Base-by-base conservation (phyloP, 2,113 vertebrate species). In the Rhinopithecus roxellana region DNA sequence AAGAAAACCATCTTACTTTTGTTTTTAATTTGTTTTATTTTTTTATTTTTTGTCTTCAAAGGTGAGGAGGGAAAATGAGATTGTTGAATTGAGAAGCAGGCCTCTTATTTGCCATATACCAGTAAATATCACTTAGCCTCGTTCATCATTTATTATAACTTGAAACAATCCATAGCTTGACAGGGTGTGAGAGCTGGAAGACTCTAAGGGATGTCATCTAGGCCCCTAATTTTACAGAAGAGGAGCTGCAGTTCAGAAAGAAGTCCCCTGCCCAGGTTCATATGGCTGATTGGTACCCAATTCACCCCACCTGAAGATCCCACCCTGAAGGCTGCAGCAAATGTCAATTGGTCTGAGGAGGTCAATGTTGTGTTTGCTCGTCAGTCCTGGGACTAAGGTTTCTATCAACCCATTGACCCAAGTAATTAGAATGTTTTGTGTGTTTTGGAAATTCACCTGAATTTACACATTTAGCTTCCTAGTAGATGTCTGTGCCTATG, bases 31-130 rank as follows among this genome's bases (percentile, higher is more conserved):
- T 94, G 61, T 32, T 64, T 64, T 32, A 64, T 94, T 22, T 77
- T 77, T 10, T 85, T 45, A 18, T 52, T 59, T 72, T 64, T 92
- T 95, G 23, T 78, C 75, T 93, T 96, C 75, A 93, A 83, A 95
- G 14, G 30, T 22, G 35, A 67, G 59, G 18, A 2, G 61, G 67
- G 70, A 78, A 78, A 5, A 77, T 30, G 40, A n/a, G 17, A 59
- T 7, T 40, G 27, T n/a, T 92, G 52, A 59, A 82, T 12, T 70
- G 25, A 90, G 50, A 79, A 83, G 8, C 40, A 79, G 13, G 0
- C 79, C 30, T 89, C 8, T 85, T 89, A 80, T 61, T 92, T 95
- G 45, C 13, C 30, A 18, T 43, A 89, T 55, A 40, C 8, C 22
- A 57, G 30, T 79, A 82, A 48, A 27, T 55, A 18, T 48, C 27